A percentile compares a stretch with the other conserved stretches of the same genome.
Evolutionary conservation across 2,113 vertebrate species (phyloP).

Genomic region (Pollimyrus isidori): DNA sequence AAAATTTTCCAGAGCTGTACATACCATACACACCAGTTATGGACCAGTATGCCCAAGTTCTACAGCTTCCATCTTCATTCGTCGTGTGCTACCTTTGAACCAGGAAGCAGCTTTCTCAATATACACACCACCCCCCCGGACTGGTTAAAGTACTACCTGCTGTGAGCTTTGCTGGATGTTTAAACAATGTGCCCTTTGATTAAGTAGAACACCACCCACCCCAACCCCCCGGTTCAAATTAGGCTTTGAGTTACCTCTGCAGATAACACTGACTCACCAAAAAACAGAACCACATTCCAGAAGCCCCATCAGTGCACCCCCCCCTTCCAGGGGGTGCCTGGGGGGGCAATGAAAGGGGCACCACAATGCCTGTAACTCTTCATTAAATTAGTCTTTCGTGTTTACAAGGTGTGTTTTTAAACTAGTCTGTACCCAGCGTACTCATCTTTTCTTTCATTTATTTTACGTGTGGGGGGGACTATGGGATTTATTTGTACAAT

Average conservation of each 20-base stretch:
- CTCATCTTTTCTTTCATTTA: background rate
- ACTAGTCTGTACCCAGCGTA: background rate
- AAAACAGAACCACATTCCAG: conserved; percentile 13
- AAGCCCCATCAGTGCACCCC: background rate
- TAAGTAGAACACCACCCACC: conserved; percentile 28
- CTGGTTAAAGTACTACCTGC: conserved; percentile 47
- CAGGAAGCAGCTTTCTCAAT: background rate
- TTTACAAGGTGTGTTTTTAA: background rate
- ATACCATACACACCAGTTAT: background rate
- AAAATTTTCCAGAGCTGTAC: too few relatives aligned
- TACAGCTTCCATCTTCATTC: background rate
- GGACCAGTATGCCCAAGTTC: background rate
- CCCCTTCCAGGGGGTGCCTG: background rate
- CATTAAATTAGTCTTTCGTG: background rate
- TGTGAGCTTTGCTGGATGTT: conserved; percentile 41
- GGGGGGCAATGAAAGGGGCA: background rate
- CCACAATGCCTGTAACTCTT: background rate
- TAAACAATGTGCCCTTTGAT: conserved; percentile 54
- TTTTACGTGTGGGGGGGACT: background rate
- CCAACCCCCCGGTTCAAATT: conserved; percentile 36
- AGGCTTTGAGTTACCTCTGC: conserved; percentile 39
- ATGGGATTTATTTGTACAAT: background rate
- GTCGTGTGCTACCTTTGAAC: background rate
- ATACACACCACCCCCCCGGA: background rate
- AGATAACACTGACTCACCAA: conserved; percentile 41